Evolutionary conservation across 2,888 invertebrate species (phyloP), one percentile per base, ranked within the genome.

Genomic region (Anthophora plumipes): DNA sequence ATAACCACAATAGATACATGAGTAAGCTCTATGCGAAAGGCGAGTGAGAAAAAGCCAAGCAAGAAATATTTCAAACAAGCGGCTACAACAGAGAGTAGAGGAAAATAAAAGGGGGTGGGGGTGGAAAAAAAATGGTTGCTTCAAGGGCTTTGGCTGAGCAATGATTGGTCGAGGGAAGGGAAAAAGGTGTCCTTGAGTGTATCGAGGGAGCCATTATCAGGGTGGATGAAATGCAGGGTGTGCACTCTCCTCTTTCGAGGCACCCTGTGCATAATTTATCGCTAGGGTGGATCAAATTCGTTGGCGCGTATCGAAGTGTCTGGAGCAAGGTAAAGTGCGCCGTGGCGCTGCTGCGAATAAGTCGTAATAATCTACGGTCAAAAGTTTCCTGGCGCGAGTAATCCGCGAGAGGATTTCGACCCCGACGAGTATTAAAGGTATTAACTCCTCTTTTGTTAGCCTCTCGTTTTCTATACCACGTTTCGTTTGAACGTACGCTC

Each of bases 151-250:
- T 61, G 50, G 77, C 60, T 69, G 75, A 74, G 68, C 61, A 60
- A 69, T 77, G 82, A 80, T 80, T 77, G 85, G 77, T 70, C 64
- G 72, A 70, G 60, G 80, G 81, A 83, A 81, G 80, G 80, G 85
- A 80, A 82, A n/a, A 86, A 84, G 77, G 81, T 67, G 82, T 86
- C 86, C 85, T 87, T 76, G 87, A 87, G 76, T 87, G 89, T 86
- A 88, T 84, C 85, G 82, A 82, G 88, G 84, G 85, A 87, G 73
- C 87, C 87, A 88, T 91, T 90, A 89, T 86, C 84, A 82, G 84
- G 59, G n/a, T n/a, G 87, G 85, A 82, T 77, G 83, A 83, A 86
- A 83, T 37, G 77, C 78, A 72, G 83, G 76, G 78, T 77, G 84
- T 70, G 77, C 73, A 63, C 82, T 87, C 86, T 81, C 84, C 85